Conservation (phyloP, 1,140 invertebrate genomes). For the Trichoplusia ni region DNA sequence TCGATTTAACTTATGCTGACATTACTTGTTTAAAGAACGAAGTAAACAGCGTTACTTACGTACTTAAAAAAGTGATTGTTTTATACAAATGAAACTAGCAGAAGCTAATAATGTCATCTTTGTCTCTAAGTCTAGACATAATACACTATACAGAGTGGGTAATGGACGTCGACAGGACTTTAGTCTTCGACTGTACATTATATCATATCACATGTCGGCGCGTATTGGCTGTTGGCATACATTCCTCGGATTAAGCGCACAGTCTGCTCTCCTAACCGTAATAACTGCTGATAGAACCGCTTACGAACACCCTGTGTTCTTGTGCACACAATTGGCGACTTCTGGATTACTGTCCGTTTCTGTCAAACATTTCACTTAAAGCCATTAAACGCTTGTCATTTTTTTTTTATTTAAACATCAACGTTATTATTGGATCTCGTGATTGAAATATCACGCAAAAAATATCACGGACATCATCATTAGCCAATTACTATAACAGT, state of each 20-base stretch:
- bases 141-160: neutral
- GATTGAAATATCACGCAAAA: constrained; percentile 28
- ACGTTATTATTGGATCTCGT: constrained; percentile 23
- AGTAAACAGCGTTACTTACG: no score
- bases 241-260: constrained; percentile 57
- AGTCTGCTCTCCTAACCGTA: constrained; percentile 54
- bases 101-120: neutral
- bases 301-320: constrained; percentile 48
- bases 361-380: constrained; percentile 35
- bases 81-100: no score
- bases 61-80: no score
- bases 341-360: constrained; percentile 39
- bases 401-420: constrained; percentile 26
- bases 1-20: no score
- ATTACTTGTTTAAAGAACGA: no score
- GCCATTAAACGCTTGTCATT: constrained; percentile 33
- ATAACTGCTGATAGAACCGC: constrained; percentile 53
- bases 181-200: constrained; percentile 28
- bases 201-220: constrained; percentile 39
- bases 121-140: neutral
- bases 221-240: constrained; percentile 45
- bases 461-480: constrained; percentile 27
- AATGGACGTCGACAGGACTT: neutral
- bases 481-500: constrained; percentile 32
- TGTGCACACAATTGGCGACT: constrained; percentile 39